phyloP scores from a whole-genome alignment of 2,797 vertebrate genomes.

The Pseudochirops cupreus region DNA sequence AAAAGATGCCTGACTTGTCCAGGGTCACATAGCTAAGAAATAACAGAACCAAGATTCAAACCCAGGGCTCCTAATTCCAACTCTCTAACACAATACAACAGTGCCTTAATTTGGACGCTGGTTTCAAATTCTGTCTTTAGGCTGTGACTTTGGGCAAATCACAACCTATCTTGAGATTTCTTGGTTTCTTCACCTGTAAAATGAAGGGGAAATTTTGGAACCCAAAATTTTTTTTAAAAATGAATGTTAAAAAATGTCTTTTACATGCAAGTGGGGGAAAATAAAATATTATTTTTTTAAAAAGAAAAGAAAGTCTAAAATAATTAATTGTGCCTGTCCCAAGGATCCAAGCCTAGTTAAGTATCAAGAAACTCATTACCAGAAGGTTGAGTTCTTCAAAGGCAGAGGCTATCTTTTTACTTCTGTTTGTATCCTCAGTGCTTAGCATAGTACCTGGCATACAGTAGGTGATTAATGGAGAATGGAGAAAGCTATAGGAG shows the following conservation, averaged over 20 bases:
- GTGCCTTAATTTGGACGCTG: not conserved
- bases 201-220: not conserved
- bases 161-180: not conserved
- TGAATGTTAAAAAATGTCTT: not conserved
- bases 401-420: not conserved
- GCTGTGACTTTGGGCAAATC: not conserved
- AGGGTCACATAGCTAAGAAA: not conserved
- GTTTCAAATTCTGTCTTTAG: slow-evolving; percentile 25
- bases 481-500: slow-evolving; percentile 45
- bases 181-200: slow-evolving; percentile 40
- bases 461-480: not conserved
- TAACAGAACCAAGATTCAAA: not conserved
- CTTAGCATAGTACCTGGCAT: not conserved
- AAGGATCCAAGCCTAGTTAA: not conserved
- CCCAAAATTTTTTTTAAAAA: not conserved
- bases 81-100: not conserved
- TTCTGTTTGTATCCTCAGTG: not conserved
- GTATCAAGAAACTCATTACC: not conserved
- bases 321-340: not conserved
- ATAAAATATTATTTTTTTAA: not conserved
- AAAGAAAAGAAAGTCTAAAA: not conserved
- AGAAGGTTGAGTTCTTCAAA: not conserved
- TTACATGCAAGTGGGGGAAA: not conserved
- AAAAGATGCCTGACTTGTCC: not conserved
- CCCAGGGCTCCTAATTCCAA: not conserved